phyloP scores from a whole-genome alignment of 2,888 invertebrate genomes.

The Slavum lentiscoides region DNA sequence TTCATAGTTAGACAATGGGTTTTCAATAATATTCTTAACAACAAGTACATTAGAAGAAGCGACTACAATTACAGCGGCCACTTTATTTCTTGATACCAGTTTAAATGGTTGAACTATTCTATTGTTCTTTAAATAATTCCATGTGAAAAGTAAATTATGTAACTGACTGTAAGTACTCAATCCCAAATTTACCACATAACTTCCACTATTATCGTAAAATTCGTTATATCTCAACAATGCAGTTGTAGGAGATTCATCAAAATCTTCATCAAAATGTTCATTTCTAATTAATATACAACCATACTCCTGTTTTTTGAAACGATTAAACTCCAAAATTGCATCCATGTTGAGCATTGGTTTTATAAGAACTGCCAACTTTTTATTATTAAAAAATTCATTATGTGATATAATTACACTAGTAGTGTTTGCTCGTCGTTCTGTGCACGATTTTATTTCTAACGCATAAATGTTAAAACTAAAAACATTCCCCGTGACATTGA shows the following conservation, averaged over 20 bases:
- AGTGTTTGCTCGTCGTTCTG: constrained; percentile 65
- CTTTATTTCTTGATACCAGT: constrained; percentile 85
- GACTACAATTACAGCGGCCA: constrained; percentile 89
- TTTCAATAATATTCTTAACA: constrained; percentile 87
- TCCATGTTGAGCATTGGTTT: constrained; percentile 80
- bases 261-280: constrained; percentile 58
- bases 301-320: constrained; percentile 78
- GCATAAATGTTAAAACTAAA: constrained; percentile 81
- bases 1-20: constrained; percentile 88
- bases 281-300: constrained; percentile 87
- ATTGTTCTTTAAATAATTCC: constrained; percentile 86
- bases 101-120: constrained; percentile 82
- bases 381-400: constrained; percentile 78
- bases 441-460: constrained; percentile 82
- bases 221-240: constrained; percentile 82
- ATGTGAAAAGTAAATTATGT: constrained; percentile 81
- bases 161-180: constrained; percentile 81
- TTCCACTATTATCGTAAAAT: constrained; percentile 85
- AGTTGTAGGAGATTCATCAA: constrained; percentile 64
- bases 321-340: constrained; percentile 83
- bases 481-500: constrained; percentile 90
- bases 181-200: constrained; percentile 84
- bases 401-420: constrained; percentile 71
- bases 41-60: constrained; percentile 88
- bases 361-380: constrained; percentile 73